Base-by-base conservation (phyloP, 2,113 vertebrate species). In the Archocentrus centrarchus region DNA sequence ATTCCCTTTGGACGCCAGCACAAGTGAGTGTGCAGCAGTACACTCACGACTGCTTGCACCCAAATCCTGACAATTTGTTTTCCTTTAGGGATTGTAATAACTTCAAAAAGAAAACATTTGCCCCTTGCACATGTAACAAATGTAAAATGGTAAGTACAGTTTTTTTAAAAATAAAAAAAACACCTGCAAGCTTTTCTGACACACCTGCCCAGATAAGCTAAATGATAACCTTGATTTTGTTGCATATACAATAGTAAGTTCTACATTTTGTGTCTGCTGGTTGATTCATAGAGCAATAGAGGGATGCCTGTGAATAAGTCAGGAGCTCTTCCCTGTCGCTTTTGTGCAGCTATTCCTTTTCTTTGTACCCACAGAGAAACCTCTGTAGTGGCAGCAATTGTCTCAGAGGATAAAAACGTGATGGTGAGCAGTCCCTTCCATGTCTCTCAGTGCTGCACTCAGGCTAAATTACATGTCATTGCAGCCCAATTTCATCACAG, bases 401-500 rank as follows among this genome's bases (percentile, higher is more conserved):
- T 90, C 88, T 91, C 83, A 55, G 41, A 13, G 79, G 84, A 88
- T 80, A 50, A 58, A 89, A 89, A 85, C 7, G 20, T 47, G 53
- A 80, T 81, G 86, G 75, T 50, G 75, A 85, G 30, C 75, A 13
- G 85, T 77, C 83, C 53, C 75, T 80, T 84, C 82, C 60, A 77
- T 59, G 53, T 86, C 84, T 86, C 60, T 77, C 15, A 55, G 30
- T 8, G 27, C 79, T 78, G 58, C 41, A 35, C 84, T 61, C 35
- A 10, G 63, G 80, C 81, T 86, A 83, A 86, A 91, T 91, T 86
- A 78, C 73, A 18, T 81, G 84, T 92, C 89, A 68, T 94, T 93
- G 90, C 90, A 87, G 81, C 79, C 64, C 83, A 81, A 30, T 94
- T 93, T 93, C 92, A 92, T 93, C 93, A 93, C 83, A 84, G 79